These are phyloP conservation scores for Scomber scombrus DNA, from an alignment of 2,113 vertebrate genomes.

Conservation along the genomic window DNA sequence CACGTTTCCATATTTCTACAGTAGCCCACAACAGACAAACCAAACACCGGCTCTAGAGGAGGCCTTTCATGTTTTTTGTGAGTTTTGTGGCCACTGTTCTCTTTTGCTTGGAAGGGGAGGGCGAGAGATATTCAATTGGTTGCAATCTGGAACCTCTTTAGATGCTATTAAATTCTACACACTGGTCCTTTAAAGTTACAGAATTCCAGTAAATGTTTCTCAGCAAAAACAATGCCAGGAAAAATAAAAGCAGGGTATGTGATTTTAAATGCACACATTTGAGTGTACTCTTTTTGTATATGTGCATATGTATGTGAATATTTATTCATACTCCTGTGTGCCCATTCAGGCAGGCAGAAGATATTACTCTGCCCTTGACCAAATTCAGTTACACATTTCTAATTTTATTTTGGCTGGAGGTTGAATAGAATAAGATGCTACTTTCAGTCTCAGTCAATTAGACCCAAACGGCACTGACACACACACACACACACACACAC, in stretches of 20 bases:
- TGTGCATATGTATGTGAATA: background rate
- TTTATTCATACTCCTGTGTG: background rate
- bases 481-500: conserved; percentile 25
- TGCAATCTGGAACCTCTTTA: no score
- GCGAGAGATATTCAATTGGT: no score
- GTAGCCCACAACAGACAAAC: no score
- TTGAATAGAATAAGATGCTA: conserved; percentile 44
- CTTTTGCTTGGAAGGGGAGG: no score
- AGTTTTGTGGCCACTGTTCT: no score
- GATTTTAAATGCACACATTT: background rate
- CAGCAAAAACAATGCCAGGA: no score
- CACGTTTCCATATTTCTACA: no score
- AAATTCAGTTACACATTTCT: conserved; percentile 47
- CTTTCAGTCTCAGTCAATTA: conserved; percentile 55
- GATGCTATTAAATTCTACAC: no score
- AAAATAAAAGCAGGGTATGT: background rate
- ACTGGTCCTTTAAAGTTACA: no score
- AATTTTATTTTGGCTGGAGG: conserved; percentile 39
- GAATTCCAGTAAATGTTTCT: no score
- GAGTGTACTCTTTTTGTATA: background rate
- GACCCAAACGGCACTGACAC: conserved; percentile 34
- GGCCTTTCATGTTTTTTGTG: no score
- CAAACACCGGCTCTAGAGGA: no score
- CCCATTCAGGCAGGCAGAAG: background rate
- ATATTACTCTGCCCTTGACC: background rate